Evolutionary conservation across 1,140 invertebrate genomes (phyloP).

Genomic region (Semibalanus balanoides): DNA sequence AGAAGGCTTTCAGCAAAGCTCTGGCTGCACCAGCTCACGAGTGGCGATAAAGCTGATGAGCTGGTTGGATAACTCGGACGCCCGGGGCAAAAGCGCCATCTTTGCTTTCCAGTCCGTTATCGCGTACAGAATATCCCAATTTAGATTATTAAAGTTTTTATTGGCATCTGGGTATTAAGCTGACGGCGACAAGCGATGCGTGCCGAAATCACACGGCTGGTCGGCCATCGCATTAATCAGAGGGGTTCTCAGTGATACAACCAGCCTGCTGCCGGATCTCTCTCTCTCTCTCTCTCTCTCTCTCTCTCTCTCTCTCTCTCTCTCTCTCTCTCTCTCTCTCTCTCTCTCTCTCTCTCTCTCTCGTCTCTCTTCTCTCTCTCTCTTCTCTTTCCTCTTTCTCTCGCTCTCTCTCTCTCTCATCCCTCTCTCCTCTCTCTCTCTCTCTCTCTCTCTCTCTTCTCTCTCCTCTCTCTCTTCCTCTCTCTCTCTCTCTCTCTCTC

Average conservation of each 20-base stretch:
- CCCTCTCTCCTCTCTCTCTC: conserved; percentile 1
- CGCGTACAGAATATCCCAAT: not conserved
- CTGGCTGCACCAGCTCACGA: no score
- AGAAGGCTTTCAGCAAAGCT: no score
- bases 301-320: conserved; percentile 3
- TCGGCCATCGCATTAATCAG: not conserved
- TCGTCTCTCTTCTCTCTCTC: conserved; percentile 6
- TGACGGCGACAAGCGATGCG: not conserved
- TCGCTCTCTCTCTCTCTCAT: no score
- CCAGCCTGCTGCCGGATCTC: not conserved
- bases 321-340: conserved; percentile 5
- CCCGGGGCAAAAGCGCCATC: not conserved
- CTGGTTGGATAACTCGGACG: no score
- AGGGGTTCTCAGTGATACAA: no score
- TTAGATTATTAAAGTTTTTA: not conserved
- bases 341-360: conserved; percentile 9
- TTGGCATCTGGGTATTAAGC: not conserved
- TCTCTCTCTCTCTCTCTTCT: not conserved
- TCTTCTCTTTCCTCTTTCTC: no score
- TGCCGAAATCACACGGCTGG: not conserved
- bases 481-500: no score
- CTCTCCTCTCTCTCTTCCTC: no score
- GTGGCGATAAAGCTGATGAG: no score
- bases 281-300: conserved; percentile 11
- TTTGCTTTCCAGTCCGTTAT: not conserved